Conservation (phyloP, 2,797 vertebrate species). For the Lepilemur ruficaudatus region DNA sequence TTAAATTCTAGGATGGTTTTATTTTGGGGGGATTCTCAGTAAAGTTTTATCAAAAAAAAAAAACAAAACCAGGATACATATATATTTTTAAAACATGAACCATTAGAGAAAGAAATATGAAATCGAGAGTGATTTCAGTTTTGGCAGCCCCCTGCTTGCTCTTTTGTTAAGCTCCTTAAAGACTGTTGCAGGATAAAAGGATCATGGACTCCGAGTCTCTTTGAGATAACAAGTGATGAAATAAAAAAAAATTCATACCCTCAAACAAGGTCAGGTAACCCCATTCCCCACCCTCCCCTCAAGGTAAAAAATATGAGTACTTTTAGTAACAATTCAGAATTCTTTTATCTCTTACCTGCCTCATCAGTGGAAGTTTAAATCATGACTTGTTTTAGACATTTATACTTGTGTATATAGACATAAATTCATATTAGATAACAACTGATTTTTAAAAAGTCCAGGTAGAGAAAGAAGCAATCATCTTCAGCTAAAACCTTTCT, state of each 20-base stretch:
- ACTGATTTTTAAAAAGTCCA: constrained; percentile 45
- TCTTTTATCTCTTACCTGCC: constrained; percentile 48
- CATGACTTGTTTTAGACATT: constrained; percentile 52
- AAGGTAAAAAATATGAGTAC: constrained; percentile 52
- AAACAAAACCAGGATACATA: constrained; percentile 5
- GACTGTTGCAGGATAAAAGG: constrained; percentile 48
- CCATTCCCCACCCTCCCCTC: neutral
- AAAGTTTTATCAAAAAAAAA: constrained; percentile 73
- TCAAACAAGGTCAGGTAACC: constrained; percentile 6
- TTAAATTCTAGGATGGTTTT: constrained; percentile 45
- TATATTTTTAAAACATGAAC: constrained; percentile 61
- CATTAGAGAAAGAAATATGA: constrained; percentile 59
- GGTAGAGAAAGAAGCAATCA: constrained; percentile 74
- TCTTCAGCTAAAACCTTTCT: constrained; percentile 78
- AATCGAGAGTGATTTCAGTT: constrained; percentile 65
- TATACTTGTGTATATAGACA: constrained; percentile 45
- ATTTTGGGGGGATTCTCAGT: constrained; percentile 62
- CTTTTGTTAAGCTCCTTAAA: constrained; percentile 39
- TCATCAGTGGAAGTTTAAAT: constrained; percentile 51
- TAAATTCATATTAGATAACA: constrained; percentile 63
- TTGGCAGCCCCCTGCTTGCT: constrained; percentile 31
- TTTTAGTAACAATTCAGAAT: constrained; percentile 60
- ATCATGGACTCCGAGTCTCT: constrained; percentile 58
- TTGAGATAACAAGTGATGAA: constrained; percentile 62
- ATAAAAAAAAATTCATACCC: constrained; percentile 29